Evolutionary conservation across 2,113 vertebrate genomes (phyloP).

Genomic region (Peromyscus leucopus): DNA sequence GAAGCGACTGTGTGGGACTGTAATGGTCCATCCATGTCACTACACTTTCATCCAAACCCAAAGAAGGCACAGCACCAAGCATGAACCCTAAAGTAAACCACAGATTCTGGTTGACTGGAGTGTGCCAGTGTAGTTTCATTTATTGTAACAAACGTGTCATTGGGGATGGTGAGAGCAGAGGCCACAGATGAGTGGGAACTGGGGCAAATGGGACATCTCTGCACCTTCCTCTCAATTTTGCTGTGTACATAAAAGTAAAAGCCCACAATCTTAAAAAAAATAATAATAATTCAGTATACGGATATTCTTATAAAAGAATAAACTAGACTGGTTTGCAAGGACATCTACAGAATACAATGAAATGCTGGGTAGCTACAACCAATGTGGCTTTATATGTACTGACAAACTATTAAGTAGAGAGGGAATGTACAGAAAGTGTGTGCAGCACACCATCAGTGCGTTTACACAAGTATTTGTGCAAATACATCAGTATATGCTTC

Average conservation of each 20-base stretch:
- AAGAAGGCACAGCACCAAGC: background rate
- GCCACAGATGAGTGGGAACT: background rate
- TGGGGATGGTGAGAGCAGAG: background rate
- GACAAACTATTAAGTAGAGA: background rate
- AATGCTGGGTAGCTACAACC: background rate
- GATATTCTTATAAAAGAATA: conserved; percentile 15
- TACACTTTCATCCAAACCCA: background rate
- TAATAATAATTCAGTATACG: background rate
- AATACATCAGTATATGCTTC: background rate
- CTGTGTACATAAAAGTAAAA: background rate
- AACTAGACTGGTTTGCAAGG: background rate
- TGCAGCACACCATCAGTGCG: background rate
- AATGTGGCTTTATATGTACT: background rate
- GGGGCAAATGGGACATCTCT: background rate
- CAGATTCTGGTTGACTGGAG: background rate
- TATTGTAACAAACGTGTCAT: background rate
- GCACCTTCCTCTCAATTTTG: background rate
- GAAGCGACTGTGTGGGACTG: background rate
- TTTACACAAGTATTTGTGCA: conserved; percentile 49
- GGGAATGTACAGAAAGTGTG: background rate
- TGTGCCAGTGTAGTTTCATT: background rate
- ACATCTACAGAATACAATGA: background rate
- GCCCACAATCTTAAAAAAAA: background rate
- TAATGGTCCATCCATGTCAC: background rate
- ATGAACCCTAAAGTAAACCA: background rate